Evolutionary conservation across 1,140 invertebrate genomes (phyloP).

Genomic region (Musca domestica): DNA sequence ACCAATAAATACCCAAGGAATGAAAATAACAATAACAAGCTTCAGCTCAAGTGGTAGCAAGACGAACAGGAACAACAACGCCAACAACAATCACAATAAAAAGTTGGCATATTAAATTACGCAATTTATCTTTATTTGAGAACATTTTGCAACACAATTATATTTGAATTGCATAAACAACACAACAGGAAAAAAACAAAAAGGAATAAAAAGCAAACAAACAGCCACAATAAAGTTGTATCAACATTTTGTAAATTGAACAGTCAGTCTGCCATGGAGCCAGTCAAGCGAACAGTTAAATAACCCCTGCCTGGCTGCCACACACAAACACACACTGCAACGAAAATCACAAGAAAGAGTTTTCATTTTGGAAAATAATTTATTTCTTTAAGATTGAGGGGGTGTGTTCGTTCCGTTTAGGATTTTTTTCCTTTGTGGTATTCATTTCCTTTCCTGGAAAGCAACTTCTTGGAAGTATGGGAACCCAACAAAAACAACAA

Average conservation of each 20-base stretch:
- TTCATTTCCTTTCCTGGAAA: not conserved
- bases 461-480: not conserved
- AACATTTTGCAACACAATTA: slow-evolving; percentile 22
- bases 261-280: too few species aligned
- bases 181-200: slow-evolving; percentile 2
- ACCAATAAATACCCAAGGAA: slow-evolving; percentile 16
- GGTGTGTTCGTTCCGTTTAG: not conserved
- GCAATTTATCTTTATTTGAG: slow-evolving; percentile 22
- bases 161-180: slow-evolving; percentile 18
- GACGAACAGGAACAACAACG: not conserved
- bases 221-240: too few species aligned
- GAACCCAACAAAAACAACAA: not conserved
- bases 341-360: slow-evolving; percentile 2
- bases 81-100: not conserved
- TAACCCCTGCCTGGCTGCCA: too few species aligned
- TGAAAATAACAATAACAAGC: not conserved
- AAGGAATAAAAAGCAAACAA: not conserved
- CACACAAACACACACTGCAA: not conserved
- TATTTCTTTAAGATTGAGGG: slow-evolving; percentile 9
- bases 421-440: too few species aligned
- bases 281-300: too few species aligned
- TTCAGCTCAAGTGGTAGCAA: not conserved
- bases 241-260: too few species aligned
- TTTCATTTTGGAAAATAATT: not conserved
- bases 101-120: slow-evolving; percentile 20